phyloP scores from a whole-genome alignment of 2,113 vertebrate genomes.

The Otis tarda region DNA sequence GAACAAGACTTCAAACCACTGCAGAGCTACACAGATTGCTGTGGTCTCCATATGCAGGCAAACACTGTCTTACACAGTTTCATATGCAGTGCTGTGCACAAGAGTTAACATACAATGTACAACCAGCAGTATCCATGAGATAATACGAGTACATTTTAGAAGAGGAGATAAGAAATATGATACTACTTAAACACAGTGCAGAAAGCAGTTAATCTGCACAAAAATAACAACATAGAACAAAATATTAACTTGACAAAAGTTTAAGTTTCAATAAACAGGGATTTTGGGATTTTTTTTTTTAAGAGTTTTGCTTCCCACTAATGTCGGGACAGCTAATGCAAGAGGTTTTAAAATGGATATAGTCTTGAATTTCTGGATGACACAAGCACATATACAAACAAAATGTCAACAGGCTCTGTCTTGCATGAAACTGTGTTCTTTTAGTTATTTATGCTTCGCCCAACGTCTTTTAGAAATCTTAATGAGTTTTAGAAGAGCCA shows the following conservation, averaged over 20 bases:
- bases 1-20: neutral
- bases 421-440: neutral
- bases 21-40: neutral
- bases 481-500: neutral
- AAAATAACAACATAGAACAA: neutral
- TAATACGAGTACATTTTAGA: neutral
- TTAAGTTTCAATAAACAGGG: neutral
- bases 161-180: neutral
- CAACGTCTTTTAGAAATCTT: neutral
- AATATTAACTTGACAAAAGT: neutral
- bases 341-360: neutral
- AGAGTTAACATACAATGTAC: fast-evolving
- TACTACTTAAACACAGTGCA: neutral
- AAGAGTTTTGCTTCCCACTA: neutral
- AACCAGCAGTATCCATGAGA: neutral
- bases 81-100: fast-evolving
- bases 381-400: neutral
- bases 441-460: neutral
- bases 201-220: neutral
- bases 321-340: neutral
- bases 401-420: neutral
- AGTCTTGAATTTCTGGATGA: neutral
- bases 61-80: neutral
- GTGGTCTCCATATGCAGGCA: neutral
- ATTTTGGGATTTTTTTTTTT: too few species aligned